Evolutionary conservation across 1,140 invertebrate species (phyloP), one percentile per base, ranked within the genome.

Genomic region (Caenorhabditis inopinata): DNA sequence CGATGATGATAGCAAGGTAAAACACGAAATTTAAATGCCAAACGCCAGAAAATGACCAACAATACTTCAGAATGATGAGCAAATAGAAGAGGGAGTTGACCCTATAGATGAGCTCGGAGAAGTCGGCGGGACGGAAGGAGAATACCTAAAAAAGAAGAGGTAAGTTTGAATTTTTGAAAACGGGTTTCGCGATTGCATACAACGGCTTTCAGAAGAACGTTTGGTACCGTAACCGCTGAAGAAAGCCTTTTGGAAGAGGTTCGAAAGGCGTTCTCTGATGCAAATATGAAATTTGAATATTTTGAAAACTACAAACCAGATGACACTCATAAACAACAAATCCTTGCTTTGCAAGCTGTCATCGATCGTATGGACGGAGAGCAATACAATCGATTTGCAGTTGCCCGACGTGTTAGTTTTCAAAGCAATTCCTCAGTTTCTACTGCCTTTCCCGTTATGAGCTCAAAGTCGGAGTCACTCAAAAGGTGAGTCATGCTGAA

Each of bases 61-160:
- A 32, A n/a, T 23, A 6, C n/a, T 38, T 21, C 32, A 68, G 58
- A 42, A 35, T 14, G 32, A 38, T 16, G 25, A 51, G 25, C n/a
- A 32, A 11, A 14, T 68, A 2, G 58, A 68, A 68, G 58, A 68
- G 4, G 58, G 27, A 21, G n/a, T 68, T 21, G 58, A 68, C 23
- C 58, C 58, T 21, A 68, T 68, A 18, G 58, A 68, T 68, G 58
- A 68, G 11, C n/a, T 68, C 9, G 58, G 58, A 18, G 58, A 68
- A 68, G 32, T 68, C 9, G 58, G 32, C 9, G 58, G 58, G 21
- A 32, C 35, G 38, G 58, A 68, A 21, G 58, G 58, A 68, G 58
- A 68, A 38, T 42, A 38, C 38, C n/a, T 68, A 7, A 68, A 68
- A 18, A 68, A 68, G 16, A 68, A 68, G n/a, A 68, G 32, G 48